phyloP scores from a whole-genome alignment of 1,140 invertebrate genomes.

The Cryptotermes secundus region DNA sequence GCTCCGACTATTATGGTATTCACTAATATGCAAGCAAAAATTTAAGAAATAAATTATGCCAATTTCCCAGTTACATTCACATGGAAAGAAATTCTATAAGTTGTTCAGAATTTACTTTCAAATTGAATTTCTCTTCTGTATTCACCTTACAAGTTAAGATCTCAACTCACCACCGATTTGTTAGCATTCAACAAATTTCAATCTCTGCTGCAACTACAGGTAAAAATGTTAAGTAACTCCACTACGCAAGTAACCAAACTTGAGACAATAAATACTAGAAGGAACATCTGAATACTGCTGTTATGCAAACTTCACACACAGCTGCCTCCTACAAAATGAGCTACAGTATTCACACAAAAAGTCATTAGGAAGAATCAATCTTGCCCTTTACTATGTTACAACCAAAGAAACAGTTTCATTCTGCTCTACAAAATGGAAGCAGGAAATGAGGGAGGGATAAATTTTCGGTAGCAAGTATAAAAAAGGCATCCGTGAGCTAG shows the following conservation, averaged over 20 bases:
- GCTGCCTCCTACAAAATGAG: conserved; percentile 30
- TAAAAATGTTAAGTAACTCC: conserved; percentile 29
- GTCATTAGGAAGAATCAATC: conserved; percentile 25
- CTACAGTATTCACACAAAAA: conserved; percentile 32
- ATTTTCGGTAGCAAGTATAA: conserved; percentile 30
- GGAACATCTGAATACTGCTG: conserved; percentile 33
- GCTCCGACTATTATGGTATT: neutral
- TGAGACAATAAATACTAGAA: conserved; percentile 33
- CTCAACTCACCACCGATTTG: conserved; percentile 23
- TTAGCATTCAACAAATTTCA: conserved; percentile 30
- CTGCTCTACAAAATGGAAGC: conserved; percentile 3
- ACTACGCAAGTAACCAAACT: conserved; percentile 32
- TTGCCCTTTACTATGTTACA: conserved; percentile 25
- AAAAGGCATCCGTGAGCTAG: conserved; percentile 32
- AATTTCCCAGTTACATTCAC: neutral
- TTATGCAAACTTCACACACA: conserved; percentile 30
- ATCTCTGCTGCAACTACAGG: conserved; percentile 28
- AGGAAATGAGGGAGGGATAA: conserved; percentile 27
- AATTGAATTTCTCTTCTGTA: neutral
- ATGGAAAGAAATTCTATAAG: neutral
- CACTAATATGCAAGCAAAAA: neutral
- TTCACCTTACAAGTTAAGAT: neutral
- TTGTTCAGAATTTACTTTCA: conserved; percentile 26
- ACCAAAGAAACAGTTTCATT: neutral
- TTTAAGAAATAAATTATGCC: neutral